phyloP scores from a whole-genome alignment of 2,888 invertebrate genomes.

The Lycaena phlaeas region DNA sequence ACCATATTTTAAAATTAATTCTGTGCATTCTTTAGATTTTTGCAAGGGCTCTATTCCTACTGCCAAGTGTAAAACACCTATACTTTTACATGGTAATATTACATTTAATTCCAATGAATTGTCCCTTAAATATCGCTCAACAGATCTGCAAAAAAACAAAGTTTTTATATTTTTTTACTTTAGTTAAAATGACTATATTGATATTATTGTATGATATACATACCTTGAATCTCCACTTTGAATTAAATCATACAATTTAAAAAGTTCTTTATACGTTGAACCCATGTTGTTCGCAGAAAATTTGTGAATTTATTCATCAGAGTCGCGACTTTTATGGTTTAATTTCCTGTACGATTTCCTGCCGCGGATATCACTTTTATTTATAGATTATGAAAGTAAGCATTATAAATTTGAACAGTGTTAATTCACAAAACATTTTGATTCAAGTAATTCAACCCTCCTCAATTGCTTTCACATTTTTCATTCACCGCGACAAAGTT shows the following conservation, averaged over 20 bases:
- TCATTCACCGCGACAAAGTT: constrained; percentile 36
- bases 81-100: constrained; percentile 79
- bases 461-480: constrained; percentile 19
- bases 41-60: constrained; percentile 79
- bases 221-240: constrained; percentile 75
- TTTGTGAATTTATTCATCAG: constrained; percentile 35
- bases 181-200: constrained; percentile 3
- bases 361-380: constrained; percentile 34
- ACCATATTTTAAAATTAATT: constrained; percentile 77
- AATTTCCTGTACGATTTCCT: constrained; percentile 60
- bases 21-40: constrained; percentile 76
- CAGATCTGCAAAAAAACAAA: constrained; percentile 44
- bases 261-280: constrained; percentile 51
- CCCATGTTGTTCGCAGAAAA: constrained; percentile 47
- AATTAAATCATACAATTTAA: constrained; percentile 75
- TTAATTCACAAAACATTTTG: too few species aligned
- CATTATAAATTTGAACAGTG: constrained; percentile 7
- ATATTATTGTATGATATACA: constrained; percentile 5
- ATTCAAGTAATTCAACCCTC: too few species aligned
- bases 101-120: constrained; percentile 77
- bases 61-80: constrained; percentile 83
- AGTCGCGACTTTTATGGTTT: constrained; percentile 40
- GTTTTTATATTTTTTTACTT: constrained; percentile 6
- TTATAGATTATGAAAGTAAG: constrained; percentile 23
- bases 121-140: constrained; percentile 45